Evolutionary conservation across 2,797 vertebrate species (phyloP), one percentile per base, ranked within the genome.

Genomic region (Poeciliopsis presidionis): DNA sequence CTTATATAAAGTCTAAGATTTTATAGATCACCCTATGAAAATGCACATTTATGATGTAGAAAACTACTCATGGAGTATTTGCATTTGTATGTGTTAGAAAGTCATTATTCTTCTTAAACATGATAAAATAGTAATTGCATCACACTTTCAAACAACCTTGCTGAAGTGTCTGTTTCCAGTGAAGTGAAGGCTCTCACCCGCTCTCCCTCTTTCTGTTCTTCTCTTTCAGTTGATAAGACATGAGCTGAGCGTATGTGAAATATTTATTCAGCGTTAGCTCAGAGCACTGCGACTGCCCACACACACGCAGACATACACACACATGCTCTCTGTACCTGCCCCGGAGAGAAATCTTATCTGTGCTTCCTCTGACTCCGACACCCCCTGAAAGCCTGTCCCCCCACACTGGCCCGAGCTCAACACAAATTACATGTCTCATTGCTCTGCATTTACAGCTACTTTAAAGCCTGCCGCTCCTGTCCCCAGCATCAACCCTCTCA

Each of bases 371-470:
- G 90, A 90, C 84, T 88, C 90, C 73, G 87, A 93, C 89, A 93
- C 88, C 90, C 89, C 90, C 92, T 89, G 88, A 94, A 94, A 93
- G 91, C 91, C 90, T 93, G 93, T 94, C 94, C 93, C 89, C 90
- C 41, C 67, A 87, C 90, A 82, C 89, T 93, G 91, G 91, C 92
- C 89, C 70, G 7, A 86, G 87, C 92, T 91, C 93, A 87, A 91
- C 89, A 91, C 92, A 94, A 92, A 94, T 95, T 91, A 95, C 94
- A 93, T 92, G 91, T 95, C 93, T 94, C 91, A 95, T 95, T 95
- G 93, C 91, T 93, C 88, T 90, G 91, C 89, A 74, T 94, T 94
- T 93, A 93, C 91, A 86, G 87, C 92, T 91, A 88, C 89, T 92
- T 91, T 91, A 92, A 92, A 93, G 87, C 90, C 90, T 83, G 89